These are phyloP conservation scores for Xiphophorus hellerii DNA, from an alignment of 2,113 vertebrate genomes.

Conservation along the genomic window DNA sequence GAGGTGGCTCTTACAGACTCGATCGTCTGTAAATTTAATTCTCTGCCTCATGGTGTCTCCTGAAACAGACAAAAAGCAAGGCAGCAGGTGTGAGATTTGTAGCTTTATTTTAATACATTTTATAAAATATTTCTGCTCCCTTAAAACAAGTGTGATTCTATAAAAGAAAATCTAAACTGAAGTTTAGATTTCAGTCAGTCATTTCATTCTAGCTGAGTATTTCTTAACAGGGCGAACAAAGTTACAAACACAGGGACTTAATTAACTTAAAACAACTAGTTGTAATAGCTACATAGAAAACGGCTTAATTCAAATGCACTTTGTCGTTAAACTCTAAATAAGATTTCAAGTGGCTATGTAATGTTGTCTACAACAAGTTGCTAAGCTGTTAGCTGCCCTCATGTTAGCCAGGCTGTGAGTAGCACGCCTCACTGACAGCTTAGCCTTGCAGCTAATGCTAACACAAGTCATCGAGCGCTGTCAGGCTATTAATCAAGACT, in stretches of 20 bases:
- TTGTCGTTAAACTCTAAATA: neutral
- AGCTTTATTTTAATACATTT: neutral
- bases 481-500: neutral
- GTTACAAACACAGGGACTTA: constrained; percentile 9
- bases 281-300: too few species aligned
- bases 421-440: constrained; percentile 12
- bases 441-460: constrained; percentile 54
- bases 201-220: neutral
- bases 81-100: neutral
- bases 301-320: neutral
- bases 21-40: constrained; percentile 97
- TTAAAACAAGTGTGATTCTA: too few species aligned
- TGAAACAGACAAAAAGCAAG: constrained; percentile 72
- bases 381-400: constrained; percentile 38
- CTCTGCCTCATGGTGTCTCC: constrained; percentile 95
- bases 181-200: neutral
- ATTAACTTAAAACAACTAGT: too few species aligned
- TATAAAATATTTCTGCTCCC: neutral
- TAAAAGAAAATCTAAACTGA: too few species aligned
- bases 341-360: neutral
- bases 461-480: constrained; percentile 16
- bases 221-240: neutral
- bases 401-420: constrained; percentile 33
- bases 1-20: constrained; percentile 98
- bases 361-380: constrained; percentile 68